Evolutionary conservation across 2,797 vertebrate genomes (phyloP), one percentile per base, ranked within the genome.

Genomic region (Momotus momota): DNA sequence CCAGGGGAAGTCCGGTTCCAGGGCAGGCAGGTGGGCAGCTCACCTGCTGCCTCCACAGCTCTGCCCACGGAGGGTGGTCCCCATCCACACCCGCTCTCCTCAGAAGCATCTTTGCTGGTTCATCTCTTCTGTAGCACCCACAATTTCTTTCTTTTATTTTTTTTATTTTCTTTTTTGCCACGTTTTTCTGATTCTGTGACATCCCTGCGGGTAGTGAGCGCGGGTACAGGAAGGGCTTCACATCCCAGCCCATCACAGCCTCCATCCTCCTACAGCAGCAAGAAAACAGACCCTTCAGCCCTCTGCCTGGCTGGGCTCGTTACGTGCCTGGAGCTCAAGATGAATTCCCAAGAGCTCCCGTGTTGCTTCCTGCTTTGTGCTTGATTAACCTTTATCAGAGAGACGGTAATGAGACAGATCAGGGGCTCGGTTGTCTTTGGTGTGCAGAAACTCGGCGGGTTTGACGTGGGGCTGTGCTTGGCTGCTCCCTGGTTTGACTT

Each of bases 341-440:
- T 35, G 29, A 73, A 74, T 72, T 38, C 91, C 87, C 86, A 17
- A 16, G 90, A 71, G 90, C 80, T 86, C 13, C 0, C 26, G 72
- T 57, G 73, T 21, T 83, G 87, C 79, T 74, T 45, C 48, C 20
- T 62, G 80, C 84, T 77, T 49, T 90, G 91, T 64, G 93, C 83
- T 57, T 95, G 91, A 97, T 97, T 96, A 96, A 96, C 96, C 96
- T 95, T 97, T 94, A 96, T 96, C 93, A 96, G 21, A 19, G 89
- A 88, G 89, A 33, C 11, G 60, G 81, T 49, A 92, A 79, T 31
- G 40, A 94, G 94, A 73, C 96, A 92, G 77, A 55, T 74, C 84
- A 27, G 92, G 82, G 81, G 10, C 77, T 48, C 89, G 19, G 18
- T 7, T 93, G 88, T 86, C 88, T 90, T 64, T 6, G 84, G 58